phyloP scores from a whole-genome alignment of 2,888 invertebrate genomes.

The Drosophila suboccidentalis region DNA sequence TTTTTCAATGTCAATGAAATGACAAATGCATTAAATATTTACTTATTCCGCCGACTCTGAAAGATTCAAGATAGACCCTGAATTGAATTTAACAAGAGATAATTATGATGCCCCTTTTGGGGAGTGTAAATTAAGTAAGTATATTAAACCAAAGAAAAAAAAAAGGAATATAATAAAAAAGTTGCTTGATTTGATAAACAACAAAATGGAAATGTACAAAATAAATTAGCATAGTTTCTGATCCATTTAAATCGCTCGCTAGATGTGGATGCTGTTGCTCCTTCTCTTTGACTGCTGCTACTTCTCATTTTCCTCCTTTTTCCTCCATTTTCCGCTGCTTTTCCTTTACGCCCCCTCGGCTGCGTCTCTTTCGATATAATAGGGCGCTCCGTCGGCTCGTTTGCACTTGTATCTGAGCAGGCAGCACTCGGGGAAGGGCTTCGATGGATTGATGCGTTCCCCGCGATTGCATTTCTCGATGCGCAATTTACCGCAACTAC shows the following conservation, averaged over 20 bases:
- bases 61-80: neutral
- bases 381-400: constrained; percentile 73
- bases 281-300: neutral
- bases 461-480: constrained; percentile 83
- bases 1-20: too few relatives aligned
- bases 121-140: constrained; percentile 1
- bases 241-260: constrained; percentile 1
- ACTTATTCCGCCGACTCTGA: too few relatives aligned
- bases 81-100: neutral
- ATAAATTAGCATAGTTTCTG: constrained; percentile 55
- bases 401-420: constrained; percentile 83
- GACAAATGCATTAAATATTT: too few relatives aligned
- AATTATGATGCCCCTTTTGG: neutral
- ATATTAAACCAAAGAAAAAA: constrained; percentile 5
- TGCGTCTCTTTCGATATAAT: constrained; percentile 76
- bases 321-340: neutral
- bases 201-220: constrained; percentile 49
- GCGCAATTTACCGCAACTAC: constrained; percentile 81
- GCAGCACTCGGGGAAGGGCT: constrained; percentile 83
- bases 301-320: neutral
- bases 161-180: constrained; percentile 31
- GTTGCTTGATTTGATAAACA: constrained; percentile 41
- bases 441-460: constrained; percentile 75
- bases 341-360: constrained; percentile 35
- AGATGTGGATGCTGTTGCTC: neutral